A percentile compares a stretch with the other conserved stretches of the same genome.
These are phyloP conservation scores for Synchiropus splendidus DNA, from an alignment of 2,113 vertebrate species.

Conservation along the genomic window DNA sequence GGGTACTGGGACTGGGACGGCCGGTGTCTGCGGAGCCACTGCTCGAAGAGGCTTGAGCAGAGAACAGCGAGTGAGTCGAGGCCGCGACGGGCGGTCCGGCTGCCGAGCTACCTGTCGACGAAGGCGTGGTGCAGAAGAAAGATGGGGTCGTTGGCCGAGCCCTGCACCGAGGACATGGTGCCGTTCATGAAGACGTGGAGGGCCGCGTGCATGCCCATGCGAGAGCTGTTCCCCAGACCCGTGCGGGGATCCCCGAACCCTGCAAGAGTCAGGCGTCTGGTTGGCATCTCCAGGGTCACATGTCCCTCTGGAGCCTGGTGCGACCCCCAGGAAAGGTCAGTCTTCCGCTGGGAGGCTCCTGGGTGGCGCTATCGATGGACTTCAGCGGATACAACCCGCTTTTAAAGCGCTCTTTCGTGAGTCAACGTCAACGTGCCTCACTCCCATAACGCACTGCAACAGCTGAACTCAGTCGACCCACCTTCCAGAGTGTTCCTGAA, in stretches of 20 bases:
- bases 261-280: conserved; percentile 48
- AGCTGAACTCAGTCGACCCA: too few species aligned
- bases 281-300: too few species aligned
- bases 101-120: conserved; percentile 96
- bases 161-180: conserved; percentile 88
- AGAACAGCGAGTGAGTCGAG: too few species aligned
- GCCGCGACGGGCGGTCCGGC: too few species aligned
- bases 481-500: conserved; percentile 96
- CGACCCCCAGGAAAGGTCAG: too few species aligned
- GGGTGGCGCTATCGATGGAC: too few species aligned
- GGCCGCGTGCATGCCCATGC: conserved; percentile 75
- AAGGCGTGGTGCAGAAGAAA: conserved; percentile 89
- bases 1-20: conserved; percentile 77
- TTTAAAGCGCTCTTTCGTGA: too few species aligned
- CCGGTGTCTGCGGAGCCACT: conserved; percentile 80
- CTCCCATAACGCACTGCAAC: too few species aligned
- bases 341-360: too few species aligned
- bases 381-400: background rate
- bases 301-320: too few species aligned
- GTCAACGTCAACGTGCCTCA: too few species aligned
- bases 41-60: conserved; percentile 80
- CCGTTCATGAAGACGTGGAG: conserved; percentile 94
- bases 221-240: conserved; percentile 66
- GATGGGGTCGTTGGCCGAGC: conserved; percentile 90
- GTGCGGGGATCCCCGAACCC: conserved; percentile 82